phyloP scores from a whole-genome alignment of 2,797 vertebrate species.

The Percopsis omiscomaycus region DNA sequence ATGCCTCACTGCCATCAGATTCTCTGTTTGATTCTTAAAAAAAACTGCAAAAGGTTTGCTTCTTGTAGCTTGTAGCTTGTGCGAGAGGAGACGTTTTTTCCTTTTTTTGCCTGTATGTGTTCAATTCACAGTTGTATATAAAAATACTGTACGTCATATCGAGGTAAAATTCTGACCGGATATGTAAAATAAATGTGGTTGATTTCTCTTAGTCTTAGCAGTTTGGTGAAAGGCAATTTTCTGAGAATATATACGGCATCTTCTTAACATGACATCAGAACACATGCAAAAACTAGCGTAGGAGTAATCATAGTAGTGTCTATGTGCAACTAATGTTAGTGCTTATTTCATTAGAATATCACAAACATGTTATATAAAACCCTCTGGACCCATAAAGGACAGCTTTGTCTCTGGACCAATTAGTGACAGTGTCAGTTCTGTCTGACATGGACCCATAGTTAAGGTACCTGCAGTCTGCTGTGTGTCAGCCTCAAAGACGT shows the following conservation, averaged over 20 bases:
- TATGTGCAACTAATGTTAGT: slow-evolving; percentile 38
- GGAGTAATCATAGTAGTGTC: slow-evolving; percentile 21
- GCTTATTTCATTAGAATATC: slow-evolving; percentile 60
- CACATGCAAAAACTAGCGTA: slow-evolving; percentile 69
- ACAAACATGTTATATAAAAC: slow-evolving; percentile 62
- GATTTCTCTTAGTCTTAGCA: slow-evolving; percentile 74
- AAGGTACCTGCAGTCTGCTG: slow-evolving; percentile 24
- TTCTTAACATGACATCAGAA: slow-evolving; percentile 60
- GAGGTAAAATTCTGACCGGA: slow-evolving; percentile 81
- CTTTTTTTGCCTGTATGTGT: slow-evolving; percentile 41
- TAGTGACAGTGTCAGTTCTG: slow-evolving; percentile 12
- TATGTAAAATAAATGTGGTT: slow-evolving; percentile 70
- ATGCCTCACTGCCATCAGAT: slow-evolving; percentile 58
- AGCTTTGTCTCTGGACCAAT: slow-evolving; percentile 32
- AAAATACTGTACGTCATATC: slow-evolving; percentile 74
- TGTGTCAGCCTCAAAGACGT: slow-evolving; percentile 45
- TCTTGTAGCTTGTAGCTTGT: slow-evolving; percentile 48
- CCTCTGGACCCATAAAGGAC: slow-evolving; percentile 72
- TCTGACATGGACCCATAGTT: slow-evolving; percentile 22
- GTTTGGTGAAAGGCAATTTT: slow-evolving; percentile 91
- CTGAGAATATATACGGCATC: slow-evolving; percentile 57
- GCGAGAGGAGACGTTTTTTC: slow-evolving; percentile 30
- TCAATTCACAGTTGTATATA: slow-evolving; percentile 82
- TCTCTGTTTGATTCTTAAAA: slow-evolving; percentile 40
- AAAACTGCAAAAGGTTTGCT: slow-evolving; percentile 54